Evolutionary conservation across 2,113 vertebrate genomes (phyloP).

Genomic region (Grantiella picta): DNA sequence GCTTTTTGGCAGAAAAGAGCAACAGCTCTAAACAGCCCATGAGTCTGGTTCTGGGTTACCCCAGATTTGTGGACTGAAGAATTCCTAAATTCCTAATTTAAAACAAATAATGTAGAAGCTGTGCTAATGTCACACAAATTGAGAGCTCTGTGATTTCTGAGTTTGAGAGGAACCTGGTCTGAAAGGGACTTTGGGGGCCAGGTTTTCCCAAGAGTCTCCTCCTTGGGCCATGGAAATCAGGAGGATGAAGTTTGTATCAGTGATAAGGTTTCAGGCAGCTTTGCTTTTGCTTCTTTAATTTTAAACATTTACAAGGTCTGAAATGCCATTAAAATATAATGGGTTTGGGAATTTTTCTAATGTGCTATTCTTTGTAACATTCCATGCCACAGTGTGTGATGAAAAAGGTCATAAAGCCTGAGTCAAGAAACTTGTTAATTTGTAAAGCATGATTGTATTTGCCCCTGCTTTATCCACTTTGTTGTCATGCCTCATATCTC

Average conservation of each 20-base stretch:
- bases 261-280: background rate
- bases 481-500: background rate
- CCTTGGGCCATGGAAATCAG: background rate
- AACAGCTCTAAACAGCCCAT: background rate
- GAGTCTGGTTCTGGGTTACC: background rate
- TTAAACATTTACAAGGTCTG: background rate
- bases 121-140: background rate
- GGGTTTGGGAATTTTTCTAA: background rate
- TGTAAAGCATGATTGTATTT: background rate
- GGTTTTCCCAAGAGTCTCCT: background rate
- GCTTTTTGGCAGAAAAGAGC: background rate
- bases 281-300: background rate
- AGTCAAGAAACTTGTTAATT: background rate
- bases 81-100: background rate
- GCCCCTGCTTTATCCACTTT: background rate
- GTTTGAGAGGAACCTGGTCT: background rate
- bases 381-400: background rate
- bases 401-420: background rate
- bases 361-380: background rate
- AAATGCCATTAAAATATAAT: background rate
- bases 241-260: accelerated
- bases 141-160: background rate
- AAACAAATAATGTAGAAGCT: background rate
- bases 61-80: background rate
- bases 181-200: background rate